phyloP scores from a whole-genome alignment of 2,797 vertebrate genomes.

The Chromis chromis region DNA sequence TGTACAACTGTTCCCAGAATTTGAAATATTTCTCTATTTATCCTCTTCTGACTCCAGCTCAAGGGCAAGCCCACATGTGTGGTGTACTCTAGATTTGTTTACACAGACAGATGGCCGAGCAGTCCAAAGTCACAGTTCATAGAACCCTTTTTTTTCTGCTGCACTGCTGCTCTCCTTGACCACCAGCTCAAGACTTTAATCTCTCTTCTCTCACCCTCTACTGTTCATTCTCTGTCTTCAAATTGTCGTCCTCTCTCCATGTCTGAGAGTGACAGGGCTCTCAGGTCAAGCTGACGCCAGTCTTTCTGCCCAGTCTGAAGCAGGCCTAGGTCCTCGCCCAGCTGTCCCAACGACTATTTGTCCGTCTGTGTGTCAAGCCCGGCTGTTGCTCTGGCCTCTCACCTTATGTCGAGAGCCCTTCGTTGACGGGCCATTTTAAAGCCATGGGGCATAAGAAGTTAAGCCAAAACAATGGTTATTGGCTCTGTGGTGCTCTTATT shows the following conservation, averaged over 20 bases:
- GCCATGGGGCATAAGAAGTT: conserved; percentile 16
- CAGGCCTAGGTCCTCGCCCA: conserved; percentile 63
- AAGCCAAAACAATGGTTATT: conserved; percentile 36
- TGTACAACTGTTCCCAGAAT: conserved; percentile 57
- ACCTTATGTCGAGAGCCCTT: conserved; percentile 64
- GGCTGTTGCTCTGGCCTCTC: conserved; percentile 69
- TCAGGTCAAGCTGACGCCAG: conserved; percentile 74
- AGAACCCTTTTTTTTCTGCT: conserved; percentile 22
- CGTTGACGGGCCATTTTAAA: conserved; percentile 42
- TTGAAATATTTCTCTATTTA: conserved; percentile 63
- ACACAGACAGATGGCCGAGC: conserved; percentile 72
- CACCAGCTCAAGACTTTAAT: conserved; percentile 52
- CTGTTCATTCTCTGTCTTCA: conserved; percentile 21
- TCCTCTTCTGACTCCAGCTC: conserved; percentile 62
- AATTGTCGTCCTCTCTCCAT: conserved; percentile 21
- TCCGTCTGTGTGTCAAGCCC: conserved; percentile 65
- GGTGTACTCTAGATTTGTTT: conserved; percentile 65
- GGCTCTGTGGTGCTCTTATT: conserved; percentile 11
- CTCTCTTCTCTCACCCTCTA: conserved; percentile 25
- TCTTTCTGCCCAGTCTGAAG: conserved; percentile 64
- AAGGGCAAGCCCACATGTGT: conserved; percentile 66
- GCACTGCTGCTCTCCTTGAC: conserved; percentile 41
- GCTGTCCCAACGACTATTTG: conserved; percentile 68
- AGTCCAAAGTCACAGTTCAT: conserved; percentile 57
- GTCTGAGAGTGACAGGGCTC: conserved; percentile 71